Evolutionary conservation across 2,888 invertebrate species (phyloP).

Genomic region (Anthophora plumipes): DNA sequence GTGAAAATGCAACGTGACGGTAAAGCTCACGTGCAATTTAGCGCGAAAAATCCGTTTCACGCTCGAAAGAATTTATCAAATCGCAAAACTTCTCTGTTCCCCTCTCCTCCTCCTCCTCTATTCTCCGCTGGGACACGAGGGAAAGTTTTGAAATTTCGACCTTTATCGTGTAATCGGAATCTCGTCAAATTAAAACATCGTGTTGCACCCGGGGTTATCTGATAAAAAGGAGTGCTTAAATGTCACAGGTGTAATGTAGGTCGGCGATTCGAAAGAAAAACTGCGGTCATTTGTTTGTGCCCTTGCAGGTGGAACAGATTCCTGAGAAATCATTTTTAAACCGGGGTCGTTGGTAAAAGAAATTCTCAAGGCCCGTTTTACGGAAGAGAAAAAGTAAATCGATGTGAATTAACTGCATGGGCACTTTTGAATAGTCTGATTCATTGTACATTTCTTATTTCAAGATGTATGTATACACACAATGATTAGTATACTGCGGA

Average conservation of each 20-base stretch:
- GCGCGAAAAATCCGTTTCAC: background rate
- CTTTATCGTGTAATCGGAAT: conserved; percentile 1
- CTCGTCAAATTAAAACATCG: background rate
- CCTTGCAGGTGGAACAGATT: conserved; percentile 3
- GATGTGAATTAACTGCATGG: too few relatives aligned
- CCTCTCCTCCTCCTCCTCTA: too few relatives aligned
- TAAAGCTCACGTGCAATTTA: conserved; percentile 1
- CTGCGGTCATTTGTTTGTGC: conserved; percentile 9
- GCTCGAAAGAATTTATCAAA: background rate
- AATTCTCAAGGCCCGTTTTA: background rate
- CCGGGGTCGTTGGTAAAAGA: conserved; percentile 4
- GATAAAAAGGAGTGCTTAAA: conserved; percentile 17
- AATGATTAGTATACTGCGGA: too few relatives aligned
- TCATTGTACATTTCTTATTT: too few relatives aligned
- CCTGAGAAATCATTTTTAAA: conserved; percentile 5
- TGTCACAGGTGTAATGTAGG: conserved; percentile 23
- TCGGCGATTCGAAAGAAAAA: conserved; percentile 2
- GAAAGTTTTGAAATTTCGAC: background rate
- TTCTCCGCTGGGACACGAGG: background rate
- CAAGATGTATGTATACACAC: too few relatives aligned
- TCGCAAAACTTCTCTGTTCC: background rate
- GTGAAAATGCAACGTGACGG: background rate
- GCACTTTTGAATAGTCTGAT: too few relatives aligned
- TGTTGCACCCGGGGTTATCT: conserved; percentile 7
- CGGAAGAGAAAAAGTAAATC: too few relatives aligned